Base-by-base conservation (phyloP, 2,888 invertebrate species). In the Papilio elwesi region DNA sequence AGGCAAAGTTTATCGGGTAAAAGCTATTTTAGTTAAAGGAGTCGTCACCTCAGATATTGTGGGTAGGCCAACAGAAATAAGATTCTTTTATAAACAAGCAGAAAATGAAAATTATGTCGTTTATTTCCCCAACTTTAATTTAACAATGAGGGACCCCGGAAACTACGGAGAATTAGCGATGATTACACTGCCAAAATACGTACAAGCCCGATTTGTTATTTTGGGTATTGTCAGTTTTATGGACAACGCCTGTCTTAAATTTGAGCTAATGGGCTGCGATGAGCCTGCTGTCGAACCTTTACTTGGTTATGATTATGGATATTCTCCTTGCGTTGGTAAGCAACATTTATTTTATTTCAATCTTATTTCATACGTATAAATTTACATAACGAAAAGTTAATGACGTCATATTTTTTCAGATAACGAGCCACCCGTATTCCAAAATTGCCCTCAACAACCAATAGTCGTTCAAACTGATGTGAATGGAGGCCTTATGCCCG, bases 41-140 rank as follows among this genome's bases (percentile, higher is more conserved):
- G 98, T 98, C 8, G 98, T 98, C 1, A 98, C 98, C 0, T 98
- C 98, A 78, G 98, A 98, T 82, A 98, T 98, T 76, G 98, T 98
- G 1, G 99, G 99, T 66, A 95, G 99, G 75, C 99, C 99, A 3
- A 99, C 98, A 0, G 98, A 99, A 94, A 98, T 99, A 75, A 95
- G 99, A 78, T 98, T 99, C 91, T 99, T 99, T 95, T 99, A 99
- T 89, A 99, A 99, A 88, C 97, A 98, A 92, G 96, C 97, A 36
- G 98, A 98, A 89, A 96, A 95, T 80, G 98, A 98, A 85, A 98
- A 98, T 85, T 99, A 98, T 84, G 98, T 99, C 6, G 98, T 99
- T 0, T 99, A 99, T 84, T 99, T 98, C 95, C 98, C 99, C 65
- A 99, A 99, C 85, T 98, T 98, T 87, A 98, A 98, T 87, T 90